phyloP scores from a whole-genome alignment of 1,140 invertebrate species.

The Papilio helenus region DNA sequence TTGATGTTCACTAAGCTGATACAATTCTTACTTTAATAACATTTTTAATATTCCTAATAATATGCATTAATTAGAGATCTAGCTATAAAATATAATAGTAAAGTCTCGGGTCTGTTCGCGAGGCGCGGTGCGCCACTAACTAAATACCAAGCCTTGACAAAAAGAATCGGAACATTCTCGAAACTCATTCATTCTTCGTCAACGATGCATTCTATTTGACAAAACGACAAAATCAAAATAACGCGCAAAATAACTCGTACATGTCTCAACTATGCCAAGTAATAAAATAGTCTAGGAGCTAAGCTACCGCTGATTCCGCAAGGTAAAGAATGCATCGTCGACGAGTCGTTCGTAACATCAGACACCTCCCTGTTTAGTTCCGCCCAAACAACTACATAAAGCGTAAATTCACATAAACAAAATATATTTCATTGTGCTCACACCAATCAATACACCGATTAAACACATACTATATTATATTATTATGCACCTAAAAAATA shows the following conservation, averaged over 20 bases:
- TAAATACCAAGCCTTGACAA: slow-evolving; percentile 35
- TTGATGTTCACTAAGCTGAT: slow-evolving; percentile 83
- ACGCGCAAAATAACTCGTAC: not conserved
- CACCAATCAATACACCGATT: slow-evolving; percentile 63
- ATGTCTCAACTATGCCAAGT: not conserved
- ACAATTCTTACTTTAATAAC: slow-evolving; percentile 81
- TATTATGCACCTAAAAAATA: slow-evolving; percentile 67
- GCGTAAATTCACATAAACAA: slow-evolving; percentile 61
- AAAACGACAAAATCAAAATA: not conserved
- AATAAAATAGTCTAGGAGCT: slow-evolving; percentile 20
- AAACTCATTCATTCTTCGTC: slow-evolving; percentile 34
- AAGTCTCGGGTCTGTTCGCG: slow-evolving; percentile 53
- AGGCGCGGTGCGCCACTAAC: slow-evolving; percentile 27
- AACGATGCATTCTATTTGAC: slow-evolving; percentile 23
- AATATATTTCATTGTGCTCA: slow-evolving; percentile 68
- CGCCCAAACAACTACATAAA: slow-evolving; percentile 61
- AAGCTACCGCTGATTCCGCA: slow-evolving; percentile 6
- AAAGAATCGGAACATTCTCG: slow-evolving; percentile 19
- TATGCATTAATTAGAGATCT: slow-evolving; percentile 81
- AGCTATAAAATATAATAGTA: slow-evolving; percentile 81
- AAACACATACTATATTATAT: slow-evolving; percentile 61
- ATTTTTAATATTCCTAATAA: slow-evolving; percentile 80
- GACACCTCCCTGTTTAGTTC: slow-evolving; percentile 68
- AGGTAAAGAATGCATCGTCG: slow-evolving; percentile 44
- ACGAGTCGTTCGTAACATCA: slow-evolving; percentile 43